Base-by-base conservation (phyloP, 2,888 invertebrate species). In the Cheilosia vernalis region DNA sequence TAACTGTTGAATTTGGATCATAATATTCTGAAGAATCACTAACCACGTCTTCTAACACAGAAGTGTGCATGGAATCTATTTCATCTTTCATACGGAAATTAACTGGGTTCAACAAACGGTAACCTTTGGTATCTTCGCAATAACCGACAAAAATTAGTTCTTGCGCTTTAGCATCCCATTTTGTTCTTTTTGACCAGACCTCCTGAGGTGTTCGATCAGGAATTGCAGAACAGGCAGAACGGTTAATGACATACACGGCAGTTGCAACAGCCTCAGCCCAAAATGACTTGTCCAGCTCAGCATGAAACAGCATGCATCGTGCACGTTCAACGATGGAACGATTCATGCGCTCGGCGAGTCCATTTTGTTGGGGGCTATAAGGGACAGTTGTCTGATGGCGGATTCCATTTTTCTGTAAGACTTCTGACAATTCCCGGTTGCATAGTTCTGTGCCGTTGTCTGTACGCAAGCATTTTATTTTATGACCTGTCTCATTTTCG, bases 351-450 rank as follows among this genome's bases (percentile, higher is more conserved):
- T 91, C 90, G 5, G 89, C 89, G 7, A 87, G 77, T 0, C 90
- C 90, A 83, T 91, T 91, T 58, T 90, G 89, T 67, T 91, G 87
- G 1, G 90, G 90, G 0, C n/a, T n/a, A n/a, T n/a, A n/a, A n/a
- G n/a, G n/a, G n/a, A n/a, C n/a, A n/a, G n/a, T n/a, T n/a, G n/a
- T n/a, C n/a, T n/a, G n/a, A n/a, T n/a, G 90, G 9, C 56, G 55
- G 33, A 90, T 91, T n/a, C 89, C 89, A 58, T 84, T 92, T 7
- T 33, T 10, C 33, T 33, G 33, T 33, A 33, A 10, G 9, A 33
- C 9, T 9, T 33, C 10, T 9, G 33, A 33, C 9, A 10, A 33
- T 33, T 33, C 10, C 33, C 33, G 9, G 33, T 33, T 33, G 33
- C 33, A 33, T 9, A 33, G 10, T 33, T 33, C 33, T 33, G 33